Conservation (phyloP, 1,140 invertebrate genomes). For the Bilobella aurantiaca region DNA sequence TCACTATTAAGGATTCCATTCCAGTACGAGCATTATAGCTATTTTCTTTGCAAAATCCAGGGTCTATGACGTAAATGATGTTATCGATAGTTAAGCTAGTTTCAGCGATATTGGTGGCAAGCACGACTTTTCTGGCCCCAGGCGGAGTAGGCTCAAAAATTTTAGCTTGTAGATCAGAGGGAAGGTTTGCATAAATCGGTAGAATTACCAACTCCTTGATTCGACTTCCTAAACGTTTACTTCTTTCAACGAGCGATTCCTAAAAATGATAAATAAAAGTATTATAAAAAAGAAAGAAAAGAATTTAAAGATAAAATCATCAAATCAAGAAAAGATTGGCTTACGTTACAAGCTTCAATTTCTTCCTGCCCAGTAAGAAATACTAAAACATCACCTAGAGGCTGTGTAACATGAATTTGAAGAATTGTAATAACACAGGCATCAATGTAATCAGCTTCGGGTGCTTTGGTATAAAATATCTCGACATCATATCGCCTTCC, state of each 20-base stretch:
- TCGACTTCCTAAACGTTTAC: slow-evolving; percentile 79
- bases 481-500: slow-evolving; percentile 69
- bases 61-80: slow-evolving; percentile 98
- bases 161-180: slow-evolving; percentile 97
- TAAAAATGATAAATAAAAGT: slow-evolving; percentile 13
- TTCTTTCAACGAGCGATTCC: slow-evolving; percentile 82
- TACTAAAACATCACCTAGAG: slow-evolving; percentile 87
- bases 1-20: too few relatives aligned
- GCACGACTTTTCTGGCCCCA: slow-evolving; percentile 81
- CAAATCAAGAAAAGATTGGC: background rate
- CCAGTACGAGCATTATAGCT: slow-evolving; percentile 95
- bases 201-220: slow-evolving; percentile 86
- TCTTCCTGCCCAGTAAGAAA: slow-evolving; percentile 91
- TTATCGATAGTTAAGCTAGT: slow-evolving; percentile 99
- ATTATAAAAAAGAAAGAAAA: too few relatives aligned
- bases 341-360: slow-evolving; percentile 79
- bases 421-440: slow-evolving; percentile 91
- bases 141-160: slow-evolving; percentile 94
- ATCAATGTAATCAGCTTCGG: slow-evolving; percentile 96
- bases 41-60: slow-evolving; percentile 98
- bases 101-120: slow-evolving; percentile 99
- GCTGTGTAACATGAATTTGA: slow-evolving; percentile 95
- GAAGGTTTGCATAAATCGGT: slow-evolving; percentile 96
- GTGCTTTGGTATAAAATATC: slow-evolving; percentile 98
- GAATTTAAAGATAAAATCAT: background rate